phyloP scores from a whole-genome alignment of 2,888 invertebrate species.

The Serripes groenlandicus region DNA sequence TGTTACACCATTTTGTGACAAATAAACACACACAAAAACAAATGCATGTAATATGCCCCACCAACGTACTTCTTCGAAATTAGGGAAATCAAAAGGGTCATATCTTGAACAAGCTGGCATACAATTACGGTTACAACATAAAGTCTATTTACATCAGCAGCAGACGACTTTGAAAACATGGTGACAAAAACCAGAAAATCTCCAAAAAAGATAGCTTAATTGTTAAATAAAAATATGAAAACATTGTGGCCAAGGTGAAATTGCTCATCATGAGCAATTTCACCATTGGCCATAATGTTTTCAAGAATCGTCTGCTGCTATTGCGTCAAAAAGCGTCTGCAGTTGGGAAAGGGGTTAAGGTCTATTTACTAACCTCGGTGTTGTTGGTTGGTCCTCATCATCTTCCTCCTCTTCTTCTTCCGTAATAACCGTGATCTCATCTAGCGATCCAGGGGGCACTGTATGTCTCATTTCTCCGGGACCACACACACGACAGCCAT shows the following conservation, averaged over 20 bases:
- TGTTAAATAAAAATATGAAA: no score
- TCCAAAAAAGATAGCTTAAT: no score
- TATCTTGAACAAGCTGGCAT: no score
- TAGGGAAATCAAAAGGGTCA: no score
- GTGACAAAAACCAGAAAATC: no score
- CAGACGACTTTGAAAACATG: no score
- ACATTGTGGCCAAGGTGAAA: background rate
- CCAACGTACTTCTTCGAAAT: no score
- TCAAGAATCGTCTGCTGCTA: background rate
- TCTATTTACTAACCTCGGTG: conserved; percentile 58
- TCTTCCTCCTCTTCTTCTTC: conserved; percentile 65
- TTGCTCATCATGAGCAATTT: background rate
- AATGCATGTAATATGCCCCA: no score
- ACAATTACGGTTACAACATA: no score
- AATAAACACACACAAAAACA: no score
- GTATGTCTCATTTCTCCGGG: conserved; percentile 59
- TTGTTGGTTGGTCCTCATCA: conserved; percentile 36
- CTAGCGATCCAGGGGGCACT: conserved; percentile 46
- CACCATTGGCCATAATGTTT: background rate
- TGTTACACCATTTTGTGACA: no score
- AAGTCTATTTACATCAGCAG: no score
- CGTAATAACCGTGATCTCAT: conserved; percentile 46
- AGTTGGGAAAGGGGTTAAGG: background rate
- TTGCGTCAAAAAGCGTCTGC: background rate
- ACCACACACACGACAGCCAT: conserved; percentile 59